Evolutionary conservation across 2,113 vertebrate species (phyloP), one percentile per base, ranked within the genome.

Genomic region (Triplophysa dalaica): DNA sequence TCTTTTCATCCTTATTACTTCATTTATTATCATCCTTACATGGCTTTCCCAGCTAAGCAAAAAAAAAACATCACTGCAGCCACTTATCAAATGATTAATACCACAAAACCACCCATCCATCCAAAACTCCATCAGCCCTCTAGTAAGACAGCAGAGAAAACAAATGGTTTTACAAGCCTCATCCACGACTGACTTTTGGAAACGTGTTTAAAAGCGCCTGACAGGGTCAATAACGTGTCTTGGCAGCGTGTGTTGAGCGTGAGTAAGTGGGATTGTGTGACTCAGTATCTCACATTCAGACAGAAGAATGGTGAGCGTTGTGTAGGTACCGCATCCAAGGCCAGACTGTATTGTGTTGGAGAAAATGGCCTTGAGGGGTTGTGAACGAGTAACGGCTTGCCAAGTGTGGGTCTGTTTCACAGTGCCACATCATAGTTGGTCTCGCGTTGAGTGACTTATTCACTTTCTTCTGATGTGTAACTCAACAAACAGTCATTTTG

Each of bases 271-370:
- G 73, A 63, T 38, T 75, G 41, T 13, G 73, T 75, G 73, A 75
- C 73, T 75, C 73, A 74, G 70, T 24, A 17, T 60, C 22, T 41
- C 22, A 43, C 54, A 74, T 43, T 74, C 56, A 48, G 8, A 75
- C 58, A 75, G 73, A 75, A 75, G 73, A 63, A 75, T 75, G 73
- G 73, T 63, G 73, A 75, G 73, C 41, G 58, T 75, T 50, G 58
- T 75, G 73, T 26, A 50, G 73, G 14, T 16, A 21, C 33, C 22
- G 16, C 22, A 24, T 75, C 58, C 60, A 63, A 63, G 73, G 73
- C 73, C 73, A 75, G 73, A 75, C 63, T 75, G 41, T n/a, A 14
- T 63, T 75, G 14, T 62, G 73, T 21, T 63, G 41, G 41, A 52
- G 4, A 75, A 41, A 75, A 63, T 13, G 43, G 43, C 41, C 17